phyloP scores from a whole-genome alignment of 2,888 invertebrate species.

The Scaeva pyrastri region DNA sequence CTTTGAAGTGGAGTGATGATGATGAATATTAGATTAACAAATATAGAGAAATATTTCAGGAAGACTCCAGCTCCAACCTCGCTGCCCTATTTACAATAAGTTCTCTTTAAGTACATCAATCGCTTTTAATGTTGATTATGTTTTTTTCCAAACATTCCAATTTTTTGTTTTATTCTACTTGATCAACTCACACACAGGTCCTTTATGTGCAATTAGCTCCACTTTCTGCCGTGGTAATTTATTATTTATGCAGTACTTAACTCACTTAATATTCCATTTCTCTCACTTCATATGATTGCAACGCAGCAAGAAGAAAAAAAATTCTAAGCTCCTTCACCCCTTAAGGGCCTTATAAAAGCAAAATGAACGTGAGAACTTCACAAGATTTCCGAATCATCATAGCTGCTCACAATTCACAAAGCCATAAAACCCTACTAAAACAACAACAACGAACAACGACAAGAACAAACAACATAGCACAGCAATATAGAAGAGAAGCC shows the following conservation, averaged over 20 bases:
- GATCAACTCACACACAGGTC: conserved; percentile 21
- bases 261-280: conserved; percentile 18
- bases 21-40: no score
- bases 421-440: not conserved
- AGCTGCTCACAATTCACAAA: not conserved
- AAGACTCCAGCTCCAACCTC: not conserved
- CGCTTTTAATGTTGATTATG: not conserved
- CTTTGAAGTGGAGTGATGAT: no score
- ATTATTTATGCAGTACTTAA: conserved; percentile 12
- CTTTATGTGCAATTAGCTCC: conserved; percentile 44
- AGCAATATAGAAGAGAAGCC: not conserved
- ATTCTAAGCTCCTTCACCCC: conserved; percentile 26
- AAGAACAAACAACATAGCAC: conserved; percentile 18
- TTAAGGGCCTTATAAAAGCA: conserved; percentile 5
- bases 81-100: not conserved
- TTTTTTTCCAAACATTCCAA: no score
- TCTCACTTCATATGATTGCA: not conserved
- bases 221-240: conserved; percentile 24
- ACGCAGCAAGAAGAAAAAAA: not conserved
- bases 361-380: conserved; percentile 67
- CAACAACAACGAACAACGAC: not conserved
- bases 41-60: no score
- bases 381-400: conserved; percentile 29
- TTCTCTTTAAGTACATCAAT: not conserved
- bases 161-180: not conserved